Conservation (phyloP, 2,888 invertebrate genomes). For the Bugulina stolonifera region DNA sequence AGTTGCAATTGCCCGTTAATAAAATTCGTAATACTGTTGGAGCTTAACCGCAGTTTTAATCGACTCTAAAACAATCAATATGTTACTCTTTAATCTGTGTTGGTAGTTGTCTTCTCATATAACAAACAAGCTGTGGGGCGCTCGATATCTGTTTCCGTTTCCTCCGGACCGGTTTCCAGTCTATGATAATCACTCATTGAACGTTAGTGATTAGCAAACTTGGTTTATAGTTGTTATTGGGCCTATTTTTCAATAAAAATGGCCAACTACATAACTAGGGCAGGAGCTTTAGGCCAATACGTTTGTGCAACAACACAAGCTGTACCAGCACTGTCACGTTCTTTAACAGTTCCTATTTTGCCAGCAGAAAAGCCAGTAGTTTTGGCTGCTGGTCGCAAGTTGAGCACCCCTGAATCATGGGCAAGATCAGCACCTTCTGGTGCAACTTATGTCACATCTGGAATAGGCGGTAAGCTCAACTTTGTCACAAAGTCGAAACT, state of each 20-base stretch:
- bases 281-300: conserved; percentile 29
- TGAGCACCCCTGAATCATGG: conserved; percentile 30
- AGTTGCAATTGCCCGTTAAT: too few relatives aligned
- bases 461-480: conserved; percentile 27
- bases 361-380: conserved; percentile 31
- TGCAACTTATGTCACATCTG: conserved; percentile 19
- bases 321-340: conserved; percentile 34
- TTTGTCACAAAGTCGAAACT: too few relatives aligned
- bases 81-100: too few relatives aligned
- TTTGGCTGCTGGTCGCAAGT: conserved; percentile 29
- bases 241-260: too few relatives aligned
- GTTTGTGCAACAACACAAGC: conserved; percentile 36
- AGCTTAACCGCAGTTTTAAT: too few relatives aligned
- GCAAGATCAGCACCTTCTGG: conserved; percentile 28
- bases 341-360: conserved; percentile 32
- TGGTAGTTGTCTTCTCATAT: too few relatives aligned
- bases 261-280: conserved; percentile 29
- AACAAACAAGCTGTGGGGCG: background rate
- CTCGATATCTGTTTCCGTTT: background rate
- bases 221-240: too few relatives aligned
- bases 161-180: background rate
- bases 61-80: too few relatives aligned
- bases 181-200: too few relatives aligned
- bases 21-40: too few relatives aligned
- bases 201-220: too few relatives aligned